These are phyloP conservation scores for Paradoxurus hermaphroditus DNA, from an alignment of 2,113 vertebrate genomes.

Conservation along the genomic window DNA sequence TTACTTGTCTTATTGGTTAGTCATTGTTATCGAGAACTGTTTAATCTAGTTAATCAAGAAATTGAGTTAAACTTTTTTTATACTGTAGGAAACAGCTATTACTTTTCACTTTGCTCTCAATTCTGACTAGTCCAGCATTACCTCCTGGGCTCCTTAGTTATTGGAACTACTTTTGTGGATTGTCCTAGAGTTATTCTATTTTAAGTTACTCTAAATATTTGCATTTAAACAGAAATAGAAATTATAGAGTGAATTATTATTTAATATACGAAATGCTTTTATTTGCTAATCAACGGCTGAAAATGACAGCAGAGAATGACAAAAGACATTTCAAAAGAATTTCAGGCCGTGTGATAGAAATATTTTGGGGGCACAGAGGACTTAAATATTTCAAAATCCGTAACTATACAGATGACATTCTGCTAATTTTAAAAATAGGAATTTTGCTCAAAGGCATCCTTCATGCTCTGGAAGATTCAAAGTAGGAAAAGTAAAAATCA, in stretches of 20 bases:
- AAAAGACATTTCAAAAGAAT: background rate
- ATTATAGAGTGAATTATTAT: background rate
- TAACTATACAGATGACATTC: background rate
- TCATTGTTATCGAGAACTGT: conserved; percentile 53
- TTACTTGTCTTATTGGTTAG: conserved; percentile 56
- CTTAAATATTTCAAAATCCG: background rate
- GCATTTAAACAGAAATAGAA: background rate
- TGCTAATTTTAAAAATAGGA: background rate
- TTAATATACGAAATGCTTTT: background rate
- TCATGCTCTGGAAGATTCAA: background rate
- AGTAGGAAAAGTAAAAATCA: background rate
- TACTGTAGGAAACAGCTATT: background rate
- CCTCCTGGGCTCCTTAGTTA: background rate
- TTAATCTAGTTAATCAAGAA: conserved; percentile 46
- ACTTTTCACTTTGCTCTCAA: background rate
- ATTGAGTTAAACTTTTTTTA: conserved; percentile 9
- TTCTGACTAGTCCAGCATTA: background rate
- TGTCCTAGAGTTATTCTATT: background rate
- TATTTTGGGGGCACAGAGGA: background rate
- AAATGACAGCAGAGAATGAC: background rate
- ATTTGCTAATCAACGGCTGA: background rate
- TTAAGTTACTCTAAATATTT: background rate
- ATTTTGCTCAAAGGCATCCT: background rate
- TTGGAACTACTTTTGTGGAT: background rate
- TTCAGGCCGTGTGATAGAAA: background rate